Evolutionary conservation across 2,888 invertebrate genomes (phyloP).

Genomic region (Orthonychiurus folsomi): DNA sequence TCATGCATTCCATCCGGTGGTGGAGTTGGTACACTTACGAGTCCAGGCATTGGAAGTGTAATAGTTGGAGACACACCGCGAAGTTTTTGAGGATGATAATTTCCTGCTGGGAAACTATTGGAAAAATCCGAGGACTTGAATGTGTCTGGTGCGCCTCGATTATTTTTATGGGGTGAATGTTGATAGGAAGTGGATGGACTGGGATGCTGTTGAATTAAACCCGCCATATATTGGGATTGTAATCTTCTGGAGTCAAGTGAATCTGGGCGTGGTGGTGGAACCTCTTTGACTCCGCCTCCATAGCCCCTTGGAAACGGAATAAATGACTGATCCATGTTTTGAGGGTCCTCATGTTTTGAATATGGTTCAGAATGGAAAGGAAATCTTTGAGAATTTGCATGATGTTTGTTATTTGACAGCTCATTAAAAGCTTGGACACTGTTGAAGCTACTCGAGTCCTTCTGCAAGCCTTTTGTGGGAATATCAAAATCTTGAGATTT

Average conservation of each 20-base stretch:
- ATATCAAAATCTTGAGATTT: neutral
- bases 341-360: neutral
- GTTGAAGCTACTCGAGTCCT: neutral
- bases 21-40: constrained; percentile 28
- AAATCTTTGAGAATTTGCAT: neutral
- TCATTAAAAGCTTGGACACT: neutral
- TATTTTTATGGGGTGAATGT: neutral
- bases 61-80: constrained; percentile 4
- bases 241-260: neutral
- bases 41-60: constrained; percentile 26
- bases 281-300: neutral
- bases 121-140: neutral
- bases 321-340: neutral
- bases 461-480: neutral
- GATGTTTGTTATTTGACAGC: neutral
- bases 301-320: neutral
- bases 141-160: neutral
- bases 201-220: no score
- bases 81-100: neutral
- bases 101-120: neutral
- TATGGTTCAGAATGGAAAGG: neutral
- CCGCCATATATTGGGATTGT: neutral
- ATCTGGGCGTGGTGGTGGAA: neutral
- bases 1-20: constrained; percentile 17
- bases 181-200: neutral